phyloP scores from a whole-genome alignment of 2,888 invertebrate genomes.

The Eilema griseolum region DNA sequence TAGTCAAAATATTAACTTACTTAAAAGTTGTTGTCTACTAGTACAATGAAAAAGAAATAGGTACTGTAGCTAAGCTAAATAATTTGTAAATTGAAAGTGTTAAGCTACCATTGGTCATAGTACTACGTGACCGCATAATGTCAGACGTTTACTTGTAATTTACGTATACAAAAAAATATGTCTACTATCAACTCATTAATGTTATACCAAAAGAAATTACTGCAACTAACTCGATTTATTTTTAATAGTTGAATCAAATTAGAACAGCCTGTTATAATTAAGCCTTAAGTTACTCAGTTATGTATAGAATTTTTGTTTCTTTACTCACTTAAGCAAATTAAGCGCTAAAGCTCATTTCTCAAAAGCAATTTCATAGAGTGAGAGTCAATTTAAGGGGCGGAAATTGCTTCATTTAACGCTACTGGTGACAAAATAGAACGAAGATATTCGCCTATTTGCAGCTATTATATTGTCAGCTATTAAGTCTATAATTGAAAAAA shows the following conservation, averaged over 20 bases:
- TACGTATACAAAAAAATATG: no score
- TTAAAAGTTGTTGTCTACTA: no score
- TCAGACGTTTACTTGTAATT: no score
- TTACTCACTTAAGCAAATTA: conserved; percentile 64
- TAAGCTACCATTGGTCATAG: no score
- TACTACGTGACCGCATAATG: no score
- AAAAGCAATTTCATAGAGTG: conserved; percentile 64
- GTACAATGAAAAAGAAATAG: no score
- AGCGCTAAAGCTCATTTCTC: conserved; percentile 64
- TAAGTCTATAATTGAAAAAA: conserved; percentile 32
- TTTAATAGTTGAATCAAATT: conserved; percentile 29
- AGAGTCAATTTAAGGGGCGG: conserved; percentile 71
- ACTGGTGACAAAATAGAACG: conserved; percentile 66
- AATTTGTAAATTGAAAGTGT: no score
- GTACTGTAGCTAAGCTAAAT: no score
- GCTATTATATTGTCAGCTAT: conserved; percentile 36
- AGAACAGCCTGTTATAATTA: conserved; percentile 38
- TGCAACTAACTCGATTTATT: conserved; percentile 12
- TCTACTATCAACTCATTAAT: conserved; percentile 7
- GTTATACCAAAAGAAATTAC: conserved; percentile 5
- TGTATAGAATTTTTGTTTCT: conserved; percentile 57
- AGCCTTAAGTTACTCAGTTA: conserved; percentile 40
- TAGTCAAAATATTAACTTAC: no score
- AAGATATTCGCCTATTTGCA: conserved; percentile 58
- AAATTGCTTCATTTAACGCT: conserved; percentile 75